These are phyloP conservation scores for Mylabris phalerata DNA, from an alignment of 1,140 invertebrate species.

Conservation along the genomic window DNA sequence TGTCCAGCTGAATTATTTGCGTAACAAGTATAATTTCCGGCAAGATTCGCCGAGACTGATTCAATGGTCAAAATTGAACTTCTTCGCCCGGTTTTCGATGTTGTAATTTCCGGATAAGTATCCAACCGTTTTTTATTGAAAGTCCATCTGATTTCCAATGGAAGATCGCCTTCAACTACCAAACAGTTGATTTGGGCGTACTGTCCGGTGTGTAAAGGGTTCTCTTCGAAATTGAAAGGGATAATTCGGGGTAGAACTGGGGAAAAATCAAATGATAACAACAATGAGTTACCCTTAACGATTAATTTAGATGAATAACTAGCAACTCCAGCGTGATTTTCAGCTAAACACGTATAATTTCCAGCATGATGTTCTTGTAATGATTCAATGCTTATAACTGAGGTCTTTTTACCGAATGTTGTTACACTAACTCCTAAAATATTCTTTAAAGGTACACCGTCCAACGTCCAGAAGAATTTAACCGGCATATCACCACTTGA, in stretches of 20 bases:
- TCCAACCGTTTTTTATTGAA: conserved; percentile 49
- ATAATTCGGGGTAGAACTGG: conserved; percentile 60
- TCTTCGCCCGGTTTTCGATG: conserved; percentile 43
- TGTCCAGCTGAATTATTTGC: conserved; percentile 70
- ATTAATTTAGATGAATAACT: conserved; percentile 60
- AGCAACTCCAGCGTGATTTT: conserved; percentile 61
- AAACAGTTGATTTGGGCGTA: conserved; percentile 67
- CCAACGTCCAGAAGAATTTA: conserved; percentile 43
- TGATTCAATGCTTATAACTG: conserved; percentile 67
- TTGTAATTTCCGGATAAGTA: conserved; percentile 44
- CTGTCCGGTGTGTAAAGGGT: conserved; percentile 62
- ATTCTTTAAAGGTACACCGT: conserved; percentile 35
- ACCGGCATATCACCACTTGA: conserved; percentile 33
- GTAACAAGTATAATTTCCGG: conserved; percentile 70
- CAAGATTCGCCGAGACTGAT: conserved; percentile 61
- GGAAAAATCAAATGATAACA: conserved; percentile 20
- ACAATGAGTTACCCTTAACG: conserved; percentile 55
- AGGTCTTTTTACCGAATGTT: conserved; percentile 61
- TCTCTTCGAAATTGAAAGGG: conserved; percentile 61
- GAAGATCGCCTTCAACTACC: conserved; percentile 62
- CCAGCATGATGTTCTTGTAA: conserved; percentile 67
- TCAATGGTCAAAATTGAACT: conserved; percentile 57
- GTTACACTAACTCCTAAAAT: conserved; percentile 24
- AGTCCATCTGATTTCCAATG: conserved; percentile 59
- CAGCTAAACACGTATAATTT: conserved; percentile 57